These are phyloP conservation scores for Etheostoma perlongum DNA, from an alignment of 2,797 vertebrate genomes.

Conservation along the genomic window DNA sequence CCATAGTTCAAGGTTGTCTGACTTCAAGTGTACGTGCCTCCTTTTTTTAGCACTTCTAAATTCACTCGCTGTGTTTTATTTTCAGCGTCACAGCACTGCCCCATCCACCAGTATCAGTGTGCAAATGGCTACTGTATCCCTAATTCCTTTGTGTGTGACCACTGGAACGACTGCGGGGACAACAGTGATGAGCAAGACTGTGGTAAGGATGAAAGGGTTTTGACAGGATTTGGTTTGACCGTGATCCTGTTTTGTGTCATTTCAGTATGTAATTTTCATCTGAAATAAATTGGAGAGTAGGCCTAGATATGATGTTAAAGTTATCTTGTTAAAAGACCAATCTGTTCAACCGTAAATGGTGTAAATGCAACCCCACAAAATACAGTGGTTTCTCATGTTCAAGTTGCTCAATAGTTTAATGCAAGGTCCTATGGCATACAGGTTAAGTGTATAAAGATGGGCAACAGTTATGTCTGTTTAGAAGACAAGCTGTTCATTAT, in stretches of 20 bases:
- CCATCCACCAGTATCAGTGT: conserved; percentile 79
- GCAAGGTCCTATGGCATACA: background rate
- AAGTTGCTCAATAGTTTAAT: background rate
- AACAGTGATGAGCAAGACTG: conserved; percentile 83
- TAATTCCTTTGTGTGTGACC: conserved; percentile 78
- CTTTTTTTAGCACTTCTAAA: background rate
- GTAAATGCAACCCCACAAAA: background rate
- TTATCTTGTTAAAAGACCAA: background rate
- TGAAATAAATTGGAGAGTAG: too few species aligned
- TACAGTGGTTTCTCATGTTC: background rate
- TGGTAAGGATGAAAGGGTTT: conserved; percentile 63
- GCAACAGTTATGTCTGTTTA: background rate
- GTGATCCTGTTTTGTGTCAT: background rate
- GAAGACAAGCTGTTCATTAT: background rate
- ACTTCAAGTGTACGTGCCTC: background rate
- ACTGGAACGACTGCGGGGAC: conserved; percentile 84
- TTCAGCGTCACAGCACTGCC: conserved; percentile 71
- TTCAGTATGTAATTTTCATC: background rate
- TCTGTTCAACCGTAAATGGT: background rate
- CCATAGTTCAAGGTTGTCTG: background rate
- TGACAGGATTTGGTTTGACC: background rate
- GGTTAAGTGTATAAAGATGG: too few species aligned
- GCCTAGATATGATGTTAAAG: too few species aligned
- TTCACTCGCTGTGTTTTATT: conserved; percentile 18
- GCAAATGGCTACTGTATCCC: conserved; percentile 80